Percentiles rank a stretch among this genome's conserved stretches.
Conservation (phyloP, 2,113 vertebrate genomes). For the Bambusicola thoracicus region DNA sequence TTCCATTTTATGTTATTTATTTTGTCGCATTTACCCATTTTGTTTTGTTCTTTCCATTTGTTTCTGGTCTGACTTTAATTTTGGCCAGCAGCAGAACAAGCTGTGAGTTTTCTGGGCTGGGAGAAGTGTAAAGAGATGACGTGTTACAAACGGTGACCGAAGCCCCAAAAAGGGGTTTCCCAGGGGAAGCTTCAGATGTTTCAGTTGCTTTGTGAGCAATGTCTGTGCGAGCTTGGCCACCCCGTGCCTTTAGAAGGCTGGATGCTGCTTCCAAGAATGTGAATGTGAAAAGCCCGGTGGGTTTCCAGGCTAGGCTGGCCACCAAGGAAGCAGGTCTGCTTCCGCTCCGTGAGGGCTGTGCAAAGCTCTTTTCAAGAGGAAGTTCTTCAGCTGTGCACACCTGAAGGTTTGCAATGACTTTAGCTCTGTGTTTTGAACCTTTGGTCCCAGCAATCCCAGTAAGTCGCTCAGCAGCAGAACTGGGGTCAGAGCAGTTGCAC, state of each 20-base stretch:
- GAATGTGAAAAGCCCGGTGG: not conserved
- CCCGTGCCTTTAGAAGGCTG: slow-evolving; percentile 3
- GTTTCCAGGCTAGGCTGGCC: slow-evolving; percentile 1
- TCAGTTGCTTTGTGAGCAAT: not conserved
- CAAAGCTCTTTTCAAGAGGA: not conserved
- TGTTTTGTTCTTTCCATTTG: not conserved
- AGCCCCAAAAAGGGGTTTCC: not conserved
- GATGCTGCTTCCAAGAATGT: not conserved
- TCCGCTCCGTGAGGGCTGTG: not conserved
- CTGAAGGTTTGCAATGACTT: not conserved
- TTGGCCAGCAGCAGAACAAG: not conserved
- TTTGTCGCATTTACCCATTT: slow-evolving; percentile 7
- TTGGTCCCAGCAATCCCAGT: not conserved
- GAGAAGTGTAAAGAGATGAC: not conserved
- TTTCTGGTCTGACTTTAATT: slow-evolving; percentile 37
- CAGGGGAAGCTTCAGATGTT: not conserved
- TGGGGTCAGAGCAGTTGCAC: not conserved
- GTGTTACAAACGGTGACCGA: not conserved
- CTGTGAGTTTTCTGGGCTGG: not conserved
- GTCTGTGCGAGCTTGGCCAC: slow-evolving; percentile 15
- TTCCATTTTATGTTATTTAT: slow-evolving; percentile 55
- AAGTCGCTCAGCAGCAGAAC: not conserved
- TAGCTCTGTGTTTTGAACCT: not conserved
- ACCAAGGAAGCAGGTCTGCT: not conserved
- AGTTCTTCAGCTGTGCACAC: not conserved